Base-by-base conservation (phyloP, 2,888 invertebrate genomes). In the Synanthedon vespiformis region DNA sequence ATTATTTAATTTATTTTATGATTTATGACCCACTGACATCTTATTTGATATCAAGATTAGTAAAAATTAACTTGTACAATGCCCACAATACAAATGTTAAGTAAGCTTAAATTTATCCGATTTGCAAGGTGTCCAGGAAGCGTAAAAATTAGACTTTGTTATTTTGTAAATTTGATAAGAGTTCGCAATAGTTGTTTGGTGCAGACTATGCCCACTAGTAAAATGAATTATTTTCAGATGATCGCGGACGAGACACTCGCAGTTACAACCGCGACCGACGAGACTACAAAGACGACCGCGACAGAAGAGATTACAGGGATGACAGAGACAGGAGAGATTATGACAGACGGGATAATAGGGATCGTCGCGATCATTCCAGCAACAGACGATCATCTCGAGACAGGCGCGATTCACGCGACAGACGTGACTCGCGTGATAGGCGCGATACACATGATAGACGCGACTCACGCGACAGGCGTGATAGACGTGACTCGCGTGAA, bases 231-330 rank as follows among this genome's bases (percentile, higher is more conserved):
- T 49, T 49, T 53, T 13, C 57, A 62, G 63, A 65, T 49, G 70
- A 69, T 51, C 80, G 81, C 52, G 75, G 76, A 10, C 67, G 80
- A 59, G 84, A 85, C 58, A 72, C 80, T 3, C 84, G 84, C 56
- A 78, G 76, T 61, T 85, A 72, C 70, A 83, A 82, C 62, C 70
- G 72, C 56, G 82, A 77, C 22, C 34, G 22, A 14, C 51, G 54
- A 13, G 49, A 50, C 40, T 50, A 50, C 18, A 74, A 73, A 57
- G 74, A 77, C 53, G 73, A 76, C 61, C 70, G 69, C 18, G 56
- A 58, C 47, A 53, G 55, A n/a, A 56, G 58, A 49, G 58, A 56
- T 47, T 65, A 64, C 4, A 58, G 58, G 48, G 66, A 68, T 51
- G 65, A 67, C 52, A 63, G 58, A 34, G 65, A 68, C 10, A 53